Evolutionary conservation across 1,140 invertebrate species (phyloP).

Genomic region (Papilio xuthus): DNA sequence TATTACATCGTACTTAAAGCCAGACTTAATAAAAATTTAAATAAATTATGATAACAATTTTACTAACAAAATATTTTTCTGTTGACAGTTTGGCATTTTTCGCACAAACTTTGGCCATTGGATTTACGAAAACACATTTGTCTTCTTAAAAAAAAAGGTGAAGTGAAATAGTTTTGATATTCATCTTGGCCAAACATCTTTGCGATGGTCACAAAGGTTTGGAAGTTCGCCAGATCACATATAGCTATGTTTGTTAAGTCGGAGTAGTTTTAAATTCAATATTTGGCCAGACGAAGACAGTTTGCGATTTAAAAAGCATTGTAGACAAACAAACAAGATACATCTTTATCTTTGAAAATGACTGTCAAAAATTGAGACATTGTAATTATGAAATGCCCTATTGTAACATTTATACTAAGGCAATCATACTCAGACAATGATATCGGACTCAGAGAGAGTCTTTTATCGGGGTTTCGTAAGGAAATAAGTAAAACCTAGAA

Average conservation of each 20-base stretch:
- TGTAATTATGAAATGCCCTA: background rate
- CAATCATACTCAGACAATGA: too few relatives aligned
- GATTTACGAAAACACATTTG: background rate
- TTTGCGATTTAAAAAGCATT: background rate
- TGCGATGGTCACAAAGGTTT: background rate
- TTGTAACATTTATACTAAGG: too few relatives aligned
- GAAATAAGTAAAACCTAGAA: too few relatives aligned
- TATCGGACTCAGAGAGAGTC: too few relatives aligned
- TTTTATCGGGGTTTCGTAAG: too few relatives aligned
- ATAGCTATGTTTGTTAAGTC: background rate
- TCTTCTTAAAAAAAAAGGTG: background rate
- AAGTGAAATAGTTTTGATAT: slow-evolving; percentile 7
- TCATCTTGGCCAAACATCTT: slow-evolving; percentile 1
- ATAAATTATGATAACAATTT: background rate
- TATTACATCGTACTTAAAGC: too few relatives aligned
- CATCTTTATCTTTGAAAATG: background rate
- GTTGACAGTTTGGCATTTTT: background rate
- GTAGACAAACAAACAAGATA: background rate
- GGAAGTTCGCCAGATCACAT: background rate
- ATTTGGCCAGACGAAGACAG: background rate
- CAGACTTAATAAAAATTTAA: background rate
- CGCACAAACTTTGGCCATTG: background rate
- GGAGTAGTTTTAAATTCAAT: slow-evolving; percentile 15
- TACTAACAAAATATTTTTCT: background rate
- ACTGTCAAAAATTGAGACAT: background rate